A percentile compares a stretch with the other conserved stretches of the same genome.
Evolutionary conservation across 2,113 vertebrate species (phyloP).

Genomic region (Rhabdornis inornatus): DNA sequence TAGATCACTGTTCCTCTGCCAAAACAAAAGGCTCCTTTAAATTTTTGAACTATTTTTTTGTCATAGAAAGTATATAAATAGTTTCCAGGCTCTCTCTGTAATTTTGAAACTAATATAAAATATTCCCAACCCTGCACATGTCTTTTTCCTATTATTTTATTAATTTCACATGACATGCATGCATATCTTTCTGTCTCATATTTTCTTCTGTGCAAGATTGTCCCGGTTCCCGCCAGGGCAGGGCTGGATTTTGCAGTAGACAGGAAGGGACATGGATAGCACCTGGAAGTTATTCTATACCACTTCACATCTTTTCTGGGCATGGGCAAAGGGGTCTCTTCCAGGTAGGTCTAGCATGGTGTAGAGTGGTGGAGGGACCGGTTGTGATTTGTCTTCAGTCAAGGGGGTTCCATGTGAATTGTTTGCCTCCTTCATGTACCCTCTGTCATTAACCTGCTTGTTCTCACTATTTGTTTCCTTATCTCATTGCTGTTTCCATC

Average conservation of each 20-base stretch:
- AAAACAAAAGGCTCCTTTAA: background rate
- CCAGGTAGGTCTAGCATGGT: fast-evolving
- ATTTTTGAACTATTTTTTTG: background rate
- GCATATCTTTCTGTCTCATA: background rate
- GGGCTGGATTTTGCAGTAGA: background rate
- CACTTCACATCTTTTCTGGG: background rate
- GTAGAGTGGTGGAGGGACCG: fast-evolving
- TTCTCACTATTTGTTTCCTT: background rate
- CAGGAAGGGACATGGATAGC: background rate
- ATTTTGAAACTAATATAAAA: conserved; percentile 15
- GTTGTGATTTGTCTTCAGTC: background rate
- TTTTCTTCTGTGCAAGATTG: background rate
- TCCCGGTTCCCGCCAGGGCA: background rate
- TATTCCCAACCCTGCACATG: background rate
- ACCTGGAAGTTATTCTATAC: too few relatives aligned
- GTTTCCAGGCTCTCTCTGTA: background rate
- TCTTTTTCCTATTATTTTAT: background rate
- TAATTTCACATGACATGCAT: background rate
- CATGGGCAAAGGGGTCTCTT: background rate
- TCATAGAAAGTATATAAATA: background rate
- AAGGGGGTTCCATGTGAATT: fast-evolving
- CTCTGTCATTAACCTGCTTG: background rate
- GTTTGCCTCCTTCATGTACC: background rate
- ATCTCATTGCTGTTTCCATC: background rate
- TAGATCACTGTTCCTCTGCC: background rate